Percentiles rank a stretch among this genome's conserved stretches.
Evolutionary conservation across 2,113 vertebrate genomes (phyloP).

Genomic region (Salvelinus fontinalis): DNA sequence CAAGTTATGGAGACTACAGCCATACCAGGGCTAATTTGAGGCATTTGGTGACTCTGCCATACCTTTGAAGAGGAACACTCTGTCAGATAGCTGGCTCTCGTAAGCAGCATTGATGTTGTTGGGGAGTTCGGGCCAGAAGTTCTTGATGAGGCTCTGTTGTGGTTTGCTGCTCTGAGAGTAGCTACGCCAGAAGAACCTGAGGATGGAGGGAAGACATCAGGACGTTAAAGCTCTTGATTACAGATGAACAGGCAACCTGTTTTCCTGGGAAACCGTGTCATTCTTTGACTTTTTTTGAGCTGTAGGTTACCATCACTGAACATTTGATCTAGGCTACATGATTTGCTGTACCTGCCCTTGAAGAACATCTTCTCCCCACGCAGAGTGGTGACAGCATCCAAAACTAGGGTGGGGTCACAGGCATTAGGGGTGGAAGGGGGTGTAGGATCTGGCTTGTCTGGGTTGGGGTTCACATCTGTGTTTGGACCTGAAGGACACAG

Average conservation of each 20-base stretch:
- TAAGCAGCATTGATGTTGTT: slow-evolving; percentile 83
- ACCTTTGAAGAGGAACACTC: slow-evolving; percentile 72
- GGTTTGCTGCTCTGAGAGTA: slow-evolving; percentile 42
- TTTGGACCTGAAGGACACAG: slow-evolving; percentile 59
- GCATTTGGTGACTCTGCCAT: neutral
- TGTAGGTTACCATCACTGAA: neutral
- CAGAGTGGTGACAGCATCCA: slow-evolving; percentile 82
- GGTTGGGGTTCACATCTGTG: slow-evolving; percentile 20
- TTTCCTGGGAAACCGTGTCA: neutral
- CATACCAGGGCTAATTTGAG: neutral
- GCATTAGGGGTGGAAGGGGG: slow-evolving; percentile 75
- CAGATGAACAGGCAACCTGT: neutral
- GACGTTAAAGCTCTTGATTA: neutral
- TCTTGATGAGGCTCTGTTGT: slow-evolving; percentile 78
- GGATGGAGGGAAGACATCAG: slow-evolving; percentile 11
- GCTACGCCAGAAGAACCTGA: slow-evolving; percentile 85
- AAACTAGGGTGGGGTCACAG: slow-evolving; percentile 80
- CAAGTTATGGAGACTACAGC: too few relatives aligned
- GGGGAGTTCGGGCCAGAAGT: slow-evolving; percentile 83
- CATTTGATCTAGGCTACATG: neutral
- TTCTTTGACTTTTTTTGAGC: neutral
- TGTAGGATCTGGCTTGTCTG: slow-evolving; percentile 56
- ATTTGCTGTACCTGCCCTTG: slow-evolving; percentile 77
- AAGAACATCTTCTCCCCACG: slow-evolving; percentile 89
- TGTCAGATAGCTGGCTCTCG: slow-evolving; percentile 51